Conservation (phyloP, 92 coral and sea anemone genomes). For the Nematostella vectensis region DNA sequence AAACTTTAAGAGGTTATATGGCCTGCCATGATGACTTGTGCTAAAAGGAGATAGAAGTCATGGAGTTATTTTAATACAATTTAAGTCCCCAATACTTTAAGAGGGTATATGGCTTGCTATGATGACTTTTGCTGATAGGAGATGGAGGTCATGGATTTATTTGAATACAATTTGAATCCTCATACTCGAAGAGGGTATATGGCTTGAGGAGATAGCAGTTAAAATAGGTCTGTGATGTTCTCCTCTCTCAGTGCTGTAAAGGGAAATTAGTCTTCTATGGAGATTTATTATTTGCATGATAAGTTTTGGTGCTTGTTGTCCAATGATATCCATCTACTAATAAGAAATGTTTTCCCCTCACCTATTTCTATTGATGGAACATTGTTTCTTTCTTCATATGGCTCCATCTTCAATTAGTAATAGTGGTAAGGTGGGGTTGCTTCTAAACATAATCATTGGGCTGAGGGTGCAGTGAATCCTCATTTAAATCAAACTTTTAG, state of each 20-base stretch:
- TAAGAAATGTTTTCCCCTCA: too few species aligned
- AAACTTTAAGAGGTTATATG: slow-evolving; percentile 70
- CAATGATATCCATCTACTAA: too few species aligned
- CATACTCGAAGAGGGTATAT: slow-evolving; percentile 66
- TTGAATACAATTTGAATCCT: slow-evolving; percentile 78
- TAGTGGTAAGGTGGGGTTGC: too few species aligned
- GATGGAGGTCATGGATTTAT: slow-evolving; percentile 45
- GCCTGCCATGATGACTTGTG: slow-evolving; percentile 61
- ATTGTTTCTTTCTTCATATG: too few species aligned
- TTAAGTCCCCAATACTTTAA: slow-evolving; percentile 85
- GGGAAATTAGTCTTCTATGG: slow-evolving; percentile 47
- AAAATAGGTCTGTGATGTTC: slow-evolving; percentile 51
- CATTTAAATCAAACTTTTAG: too few species aligned
- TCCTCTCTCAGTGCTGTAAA: slow-evolving; percentile 64
- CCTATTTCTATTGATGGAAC: too few species aligned
- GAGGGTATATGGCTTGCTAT: slow-evolving; percentile 72
- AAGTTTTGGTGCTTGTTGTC: too few species aligned
- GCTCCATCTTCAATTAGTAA: too few species aligned
- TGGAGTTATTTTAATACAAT: slow-evolving; percentile 64
- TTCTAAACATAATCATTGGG: too few species aligned
- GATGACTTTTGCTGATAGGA: slow-evolving; percentile 20
- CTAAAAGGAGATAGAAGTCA: slow-evolving; percentile 32
- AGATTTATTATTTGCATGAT: too few species aligned
- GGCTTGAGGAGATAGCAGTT: slow-evolving; percentile 71
- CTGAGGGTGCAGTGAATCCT: too few species aligned